Evolutionary conservation across 2,113 vertebrate genomes (phyloP), one percentile per base, ranked within the genome.

Genomic region (Catharus fuscescens): DNA sequence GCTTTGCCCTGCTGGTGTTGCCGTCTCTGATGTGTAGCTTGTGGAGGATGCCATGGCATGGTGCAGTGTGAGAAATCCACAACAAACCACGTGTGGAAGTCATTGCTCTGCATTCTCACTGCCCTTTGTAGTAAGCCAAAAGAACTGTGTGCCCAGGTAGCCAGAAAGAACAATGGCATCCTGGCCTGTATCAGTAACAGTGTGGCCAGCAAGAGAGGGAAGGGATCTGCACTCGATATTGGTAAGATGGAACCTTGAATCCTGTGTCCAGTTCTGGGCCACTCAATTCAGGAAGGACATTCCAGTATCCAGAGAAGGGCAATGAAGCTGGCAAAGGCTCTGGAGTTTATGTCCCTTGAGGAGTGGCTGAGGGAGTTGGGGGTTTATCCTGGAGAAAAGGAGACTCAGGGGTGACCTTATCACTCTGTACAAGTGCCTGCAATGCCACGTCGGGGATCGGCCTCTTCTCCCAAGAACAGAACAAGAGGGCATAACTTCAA

Each of bases 101-200:
- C 53, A 29, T n/a, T 0, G 0, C n/a, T 59, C 18, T 8, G 13
- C 0, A 0, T 26, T n/a, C 31, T 42, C 23, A 14, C 8, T 3
- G 12, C 42, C 2, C n/a, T 73, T 15, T 6, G 26, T 2, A 56
- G n/a, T 7, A 24, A 38, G 29, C 32, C n/a, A 45, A 24, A 71
- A 76, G 6, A 31, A 60, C 10, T 2, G 5, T 0, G 72, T n/a
- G 36, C 9, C 19, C 6, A 60, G 11, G 8, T 2, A 4, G 1
- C 18, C 2, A 9, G 34, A 52, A 82, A 61, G 31, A 6, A 12
- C n/a, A 21, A 1, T 26, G 29, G 12, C 34, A 56, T 36, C 21
- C 25, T 34, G 31, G 25, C 14, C 11, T 48, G 31, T 32, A 8
- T 34, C n/a, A 54, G 15, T 8, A 71, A 54, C 3, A 31, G 65